Percentiles rank a stretch among this genome's conserved stretches.
phyloP scores from a whole-genome alignment of 2,888 invertebrate genomes.

The Lasioglossum calceatum region DNA sequence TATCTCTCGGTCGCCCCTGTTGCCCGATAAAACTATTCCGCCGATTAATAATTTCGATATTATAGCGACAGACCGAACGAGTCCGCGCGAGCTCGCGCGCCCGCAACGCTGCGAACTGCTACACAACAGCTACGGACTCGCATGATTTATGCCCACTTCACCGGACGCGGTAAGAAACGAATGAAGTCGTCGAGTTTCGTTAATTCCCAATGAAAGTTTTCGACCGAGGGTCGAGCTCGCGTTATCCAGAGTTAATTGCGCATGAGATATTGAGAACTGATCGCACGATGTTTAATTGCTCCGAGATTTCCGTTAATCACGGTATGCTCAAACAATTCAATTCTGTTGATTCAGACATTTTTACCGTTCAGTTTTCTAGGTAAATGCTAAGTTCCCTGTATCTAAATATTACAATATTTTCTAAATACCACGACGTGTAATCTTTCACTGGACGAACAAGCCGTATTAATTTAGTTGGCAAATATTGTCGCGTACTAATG shows the following conservation, averaged over 20 bases:
- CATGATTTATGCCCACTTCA: not conserved
- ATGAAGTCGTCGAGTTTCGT: conserved; percentile 17
- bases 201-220: conserved; percentile 7
- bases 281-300: not conserved
- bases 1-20: not conserved
- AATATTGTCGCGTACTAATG: too few relatives aligned
- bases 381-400: too few relatives aligned
- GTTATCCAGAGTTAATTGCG: not conserved
- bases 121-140: not conserved
- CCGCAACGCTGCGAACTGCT: not conserved
- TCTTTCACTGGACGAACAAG: too few relatives aligned
- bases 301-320: not conserved
- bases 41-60: conserved; percentile 9
- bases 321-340: not conserved
- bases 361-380: not conserved
- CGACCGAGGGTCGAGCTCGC: not conserved
- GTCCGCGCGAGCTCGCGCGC: not conserved
- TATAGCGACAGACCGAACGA: conserved; percentile 1
- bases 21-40: not conserved
- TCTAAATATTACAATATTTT: too few relatives aligned
- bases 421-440: too few relatives aligned
- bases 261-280: not conserved
- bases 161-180: not conserved
- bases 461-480: too few relatives aligned
- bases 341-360: not conserved